phyloP scores from a whole-genome alignment of 2,888 invertebrate genomes.

The Colostygia pectinataria region DNA sequence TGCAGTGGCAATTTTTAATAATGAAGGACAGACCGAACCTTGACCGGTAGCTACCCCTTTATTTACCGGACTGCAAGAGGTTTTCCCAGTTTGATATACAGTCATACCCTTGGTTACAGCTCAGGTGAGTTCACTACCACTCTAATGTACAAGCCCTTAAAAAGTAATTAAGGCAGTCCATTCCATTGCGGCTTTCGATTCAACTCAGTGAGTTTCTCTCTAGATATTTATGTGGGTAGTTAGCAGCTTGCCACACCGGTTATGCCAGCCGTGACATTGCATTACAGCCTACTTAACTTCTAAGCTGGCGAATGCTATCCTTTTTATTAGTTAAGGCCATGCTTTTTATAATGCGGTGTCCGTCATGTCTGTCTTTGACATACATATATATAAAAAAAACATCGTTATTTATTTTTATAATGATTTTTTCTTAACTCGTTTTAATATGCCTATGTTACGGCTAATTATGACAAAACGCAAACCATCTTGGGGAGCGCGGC shows the following conservation, averaged over 20 bases:
- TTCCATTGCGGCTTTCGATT: constrained; percentile 30
- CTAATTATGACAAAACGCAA: background rate
- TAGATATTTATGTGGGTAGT: constrained; percentile 34
- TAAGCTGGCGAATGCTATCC: background rate
- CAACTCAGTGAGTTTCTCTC: constrained; percentile 55
- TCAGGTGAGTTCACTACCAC: background rate
- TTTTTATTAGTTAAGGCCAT: constrained; percentile 1
- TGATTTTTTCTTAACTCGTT: background rate
- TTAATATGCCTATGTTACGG: background rate
- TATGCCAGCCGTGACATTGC: constrained; percentile 51
- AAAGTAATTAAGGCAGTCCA: constrained; percentile 28
- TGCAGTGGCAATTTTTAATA: too few species aligned
- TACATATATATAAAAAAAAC: too few species aligned
- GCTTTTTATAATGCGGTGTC: too few species aligned
- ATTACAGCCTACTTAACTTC: constrained; percentile 11
- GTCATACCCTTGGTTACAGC: too few species aligned
- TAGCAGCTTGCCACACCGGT: constrained; percentile 51
- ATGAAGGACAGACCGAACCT: too few species aligned
- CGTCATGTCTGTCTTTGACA: too few species aligned
- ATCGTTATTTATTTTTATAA: too few species aligned
- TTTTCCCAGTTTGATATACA: too few species aligned
- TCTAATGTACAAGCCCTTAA: constrained; percentile 19
- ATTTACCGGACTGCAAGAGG: too few species aligned
- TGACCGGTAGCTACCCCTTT: too few species aligned
- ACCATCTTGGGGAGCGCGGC: too few species aligned